phyloP scores from a whole-genome alignment of 2,797 vertebrate genomes.

The Melanotaenia pygmaea region DNA sequence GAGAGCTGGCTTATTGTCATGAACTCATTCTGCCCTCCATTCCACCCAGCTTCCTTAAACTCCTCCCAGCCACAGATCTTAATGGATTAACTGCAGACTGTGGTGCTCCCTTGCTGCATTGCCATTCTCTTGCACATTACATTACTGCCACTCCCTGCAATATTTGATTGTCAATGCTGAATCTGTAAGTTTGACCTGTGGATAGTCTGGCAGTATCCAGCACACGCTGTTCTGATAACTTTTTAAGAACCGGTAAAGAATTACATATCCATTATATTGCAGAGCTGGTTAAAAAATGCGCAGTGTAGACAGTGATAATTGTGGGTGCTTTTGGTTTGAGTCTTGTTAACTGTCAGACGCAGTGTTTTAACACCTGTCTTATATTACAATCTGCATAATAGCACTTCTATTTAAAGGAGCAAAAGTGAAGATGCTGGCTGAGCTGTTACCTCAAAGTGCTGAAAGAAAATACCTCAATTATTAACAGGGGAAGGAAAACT shows the following conservation, averaged over 20 bases:
- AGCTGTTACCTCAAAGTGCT: conserved; percentile 76
- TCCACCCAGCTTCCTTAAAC: conserved; percentile 62
- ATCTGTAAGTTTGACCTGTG: conserved; percentile 13
- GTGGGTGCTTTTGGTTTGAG: conserved; percentile 73
- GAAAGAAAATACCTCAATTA: conserved; percentile 70
- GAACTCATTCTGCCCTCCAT: conserved; percentile 73
- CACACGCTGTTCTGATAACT: conserved; percentile 30
- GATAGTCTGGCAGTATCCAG: conserved; percentile 17
- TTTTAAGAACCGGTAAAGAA: conserved; percentile 48
- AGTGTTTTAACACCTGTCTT: conserved; percentile 79
- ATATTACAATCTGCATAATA: conserved; percentile 81
- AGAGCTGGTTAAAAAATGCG: conserved; percentile 73
- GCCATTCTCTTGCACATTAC: conserved; percentile 14
- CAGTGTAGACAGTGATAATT: conserved; percentile 79
- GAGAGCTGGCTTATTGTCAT: conserved; percentile 79
- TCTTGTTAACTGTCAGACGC: conserved; percentile 75
- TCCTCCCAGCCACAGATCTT: conserved; percentile 61
- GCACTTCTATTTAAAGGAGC: conserved; percentile 81
- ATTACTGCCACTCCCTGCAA: conserved; percentile 44
- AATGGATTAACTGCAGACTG: conserved; percentile 71
- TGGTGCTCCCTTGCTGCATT: conserved; percentile 34
- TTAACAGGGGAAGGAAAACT: conserved; percentile 37
- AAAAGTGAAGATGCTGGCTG: conserved; percentile 68
- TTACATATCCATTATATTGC: conserved; percentile 32
- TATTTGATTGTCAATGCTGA: conserved; percentile 3